Evolutionary conservation across 1,140 invertebrate genomes (phyloP).

Genomic region (Notospermus geniculatus): DNA sequence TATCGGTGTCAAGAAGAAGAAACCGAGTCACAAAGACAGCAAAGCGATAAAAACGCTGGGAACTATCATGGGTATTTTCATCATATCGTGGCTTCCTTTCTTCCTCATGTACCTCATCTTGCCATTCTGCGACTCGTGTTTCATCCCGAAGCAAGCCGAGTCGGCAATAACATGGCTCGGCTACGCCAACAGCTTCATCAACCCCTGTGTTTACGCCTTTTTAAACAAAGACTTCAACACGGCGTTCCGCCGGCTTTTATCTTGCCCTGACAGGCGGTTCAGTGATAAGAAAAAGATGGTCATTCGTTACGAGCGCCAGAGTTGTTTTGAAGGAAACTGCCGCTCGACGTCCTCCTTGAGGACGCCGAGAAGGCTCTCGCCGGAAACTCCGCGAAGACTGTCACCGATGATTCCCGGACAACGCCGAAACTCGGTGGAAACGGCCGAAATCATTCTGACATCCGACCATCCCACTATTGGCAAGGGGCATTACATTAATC

Average conservation of each 20-base stretch:
- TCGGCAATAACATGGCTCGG: slow-evolving; percentile 94
- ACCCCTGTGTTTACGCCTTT: slow-evolving; percentile 94
- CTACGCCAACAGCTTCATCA: slow-evolving; percentile 92
- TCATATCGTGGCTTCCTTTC: slow-evolving; percentile 92
- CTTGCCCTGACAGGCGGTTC: neutral
- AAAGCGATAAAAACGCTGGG: slow-evolving; percentile 83
- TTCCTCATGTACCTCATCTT: slow-evolving; percentile 74
- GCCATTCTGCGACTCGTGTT: slow-evolving; percentile 77
- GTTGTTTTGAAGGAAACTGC: too few species aligned
- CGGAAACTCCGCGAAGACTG: too few species aligned
- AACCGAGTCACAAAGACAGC: neutral
- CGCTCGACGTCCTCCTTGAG: too few species aligned
- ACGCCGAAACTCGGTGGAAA: too few species aligned
- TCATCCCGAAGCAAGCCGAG: slow-evolving; percentile 76
- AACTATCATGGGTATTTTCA: slow-evolving; percentile 89
- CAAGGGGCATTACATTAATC: too few species aligned
- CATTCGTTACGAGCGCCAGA: too few species aligned
- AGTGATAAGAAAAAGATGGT: too few species aligned
- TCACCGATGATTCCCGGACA: too few species aligned
- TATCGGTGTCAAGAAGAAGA: neutral
- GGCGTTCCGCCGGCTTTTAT: slow-evolving; percentile 79
- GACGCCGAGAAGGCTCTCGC: too few species aligned
- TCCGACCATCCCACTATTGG: too few species aligned
- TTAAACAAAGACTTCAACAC: slow-evolving; percentile 96
- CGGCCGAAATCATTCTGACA: too few species aligned